Percentiles rank a stretch among this genome's conserved stretches.
Conservation (phyloP, 2,888 invertebrate species). For the Nymphalis urticae region DNA sequence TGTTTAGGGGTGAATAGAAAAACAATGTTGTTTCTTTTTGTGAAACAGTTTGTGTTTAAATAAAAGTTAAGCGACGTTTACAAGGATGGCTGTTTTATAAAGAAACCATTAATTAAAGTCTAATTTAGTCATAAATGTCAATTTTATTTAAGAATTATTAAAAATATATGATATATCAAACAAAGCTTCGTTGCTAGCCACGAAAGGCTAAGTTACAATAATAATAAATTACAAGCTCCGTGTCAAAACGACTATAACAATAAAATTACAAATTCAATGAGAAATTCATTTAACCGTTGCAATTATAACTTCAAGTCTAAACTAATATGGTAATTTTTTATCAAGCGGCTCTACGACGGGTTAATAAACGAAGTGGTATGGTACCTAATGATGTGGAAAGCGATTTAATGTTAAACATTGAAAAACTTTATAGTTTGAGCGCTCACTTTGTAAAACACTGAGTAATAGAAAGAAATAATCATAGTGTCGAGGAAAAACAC, state of each 20-base stretch:
- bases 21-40: no score
- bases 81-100: no score
- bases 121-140: no score
- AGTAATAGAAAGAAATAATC: constrained; percentile 74
- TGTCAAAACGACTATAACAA: constrained; percentile 34
- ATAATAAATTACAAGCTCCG: constrained; percentile 18
- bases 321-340: constrained; percentile 27
- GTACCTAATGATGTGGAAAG: constrained; percentile 70
- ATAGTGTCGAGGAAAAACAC: constrained; percentile 71
- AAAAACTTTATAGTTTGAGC: constrained; percentile 59
- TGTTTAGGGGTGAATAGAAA: no score
- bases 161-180: no score
- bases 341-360: constrained; percentile 20
- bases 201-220: background rate
- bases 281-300: constrained; percentile 31
- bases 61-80: no score
- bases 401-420: constrained; percentile 51
- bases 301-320: constrained; percentile 26
- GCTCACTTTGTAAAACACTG: constrained; percentile 71
- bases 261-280: constrained; percentile 35
- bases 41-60: no score
- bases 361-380: constrained; percentile 41
- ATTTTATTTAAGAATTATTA: no score
- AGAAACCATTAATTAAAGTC: no score
- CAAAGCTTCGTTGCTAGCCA: background rate